Evolutionary conservation across 2,888 invertebrate species (phyloP).

Genomic region (Ametastegia equiseti): DNA sequence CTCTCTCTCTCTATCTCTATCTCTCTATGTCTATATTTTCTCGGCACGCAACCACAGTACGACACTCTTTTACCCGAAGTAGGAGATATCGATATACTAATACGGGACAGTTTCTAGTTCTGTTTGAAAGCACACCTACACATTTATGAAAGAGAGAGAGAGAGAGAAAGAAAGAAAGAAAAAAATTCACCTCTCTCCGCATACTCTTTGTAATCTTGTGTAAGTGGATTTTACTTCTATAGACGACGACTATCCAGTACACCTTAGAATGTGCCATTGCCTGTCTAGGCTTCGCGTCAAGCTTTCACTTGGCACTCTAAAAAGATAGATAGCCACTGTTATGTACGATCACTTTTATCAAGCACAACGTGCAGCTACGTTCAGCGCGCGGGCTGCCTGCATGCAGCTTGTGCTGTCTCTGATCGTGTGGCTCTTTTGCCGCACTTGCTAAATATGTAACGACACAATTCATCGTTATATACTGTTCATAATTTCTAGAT

Average conservation of each 20-base stretch:
- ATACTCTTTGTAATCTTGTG: constrained; percentile 19
- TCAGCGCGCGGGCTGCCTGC: too few relatives aligned
- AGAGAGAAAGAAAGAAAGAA: not conserved
- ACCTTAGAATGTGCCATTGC: constrained; percentile 41
- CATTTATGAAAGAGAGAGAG: not conserved
- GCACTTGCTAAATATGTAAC: too few relatives aligned
- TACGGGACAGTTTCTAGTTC: constrained; percentile 22
- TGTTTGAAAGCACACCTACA: not conserved
- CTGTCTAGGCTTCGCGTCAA: constrained; percentile 44
- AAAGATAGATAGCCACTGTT: constrained; percentile 39
- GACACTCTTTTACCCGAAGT: constrained; percentile 18
- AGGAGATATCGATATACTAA: constrained; percentile 21
- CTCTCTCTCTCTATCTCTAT: not conserved
- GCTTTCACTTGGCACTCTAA: constrained; percentile 50
- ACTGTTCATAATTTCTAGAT: too few relatives aligned
- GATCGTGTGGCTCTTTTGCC: too few relatives aligned
- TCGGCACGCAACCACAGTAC: not conserved
- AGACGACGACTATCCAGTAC: constrained; percentile 5
- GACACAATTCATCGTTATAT: too few relatives aligned
- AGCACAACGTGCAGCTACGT: constrained; percentile 12
- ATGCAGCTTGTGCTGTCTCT: too few relatives aligned
- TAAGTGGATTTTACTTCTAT: too few relatives aligned
- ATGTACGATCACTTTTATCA: constrained; percentile 35
- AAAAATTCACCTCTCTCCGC: not conserved
- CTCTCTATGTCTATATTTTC: not conserved